A percentile compares a stretch with the other conserved stretches of the same genome.
Conservation (phyloP, 2,113 vertebrate species). For the Sturnira hondurensis region DNA sequence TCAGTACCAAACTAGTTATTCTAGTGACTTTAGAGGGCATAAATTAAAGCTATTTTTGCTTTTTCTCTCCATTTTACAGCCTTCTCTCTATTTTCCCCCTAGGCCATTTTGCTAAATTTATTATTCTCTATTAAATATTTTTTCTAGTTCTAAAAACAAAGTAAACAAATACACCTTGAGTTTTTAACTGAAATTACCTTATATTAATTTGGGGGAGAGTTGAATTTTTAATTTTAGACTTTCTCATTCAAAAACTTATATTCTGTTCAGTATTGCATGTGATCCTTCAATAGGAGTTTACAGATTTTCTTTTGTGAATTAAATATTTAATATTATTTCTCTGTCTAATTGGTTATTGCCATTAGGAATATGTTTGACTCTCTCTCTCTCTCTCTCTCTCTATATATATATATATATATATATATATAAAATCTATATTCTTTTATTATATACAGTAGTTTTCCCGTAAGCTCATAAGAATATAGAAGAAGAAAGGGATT, state of each 20-base stretch:
- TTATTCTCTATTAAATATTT: background rate
- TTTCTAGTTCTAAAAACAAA: background rate
- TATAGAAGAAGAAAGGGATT: background rate
- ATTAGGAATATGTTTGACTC: background rate
- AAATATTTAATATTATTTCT: background rate
- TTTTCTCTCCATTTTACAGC: background rate
- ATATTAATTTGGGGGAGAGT: background rate
- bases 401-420: background rate
- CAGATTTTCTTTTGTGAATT: background rate
- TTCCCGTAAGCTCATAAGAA: background rate
- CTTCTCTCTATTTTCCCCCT: background rate
- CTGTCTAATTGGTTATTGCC: background rate
- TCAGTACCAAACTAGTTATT: background rate
- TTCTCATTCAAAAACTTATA: background rate
- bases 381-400: too few relatives aligned
- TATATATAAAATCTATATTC: background rate
- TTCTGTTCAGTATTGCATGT: background rate
- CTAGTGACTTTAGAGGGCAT: background rate
- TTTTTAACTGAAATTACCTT: background rate
- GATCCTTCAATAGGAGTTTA: background rate
- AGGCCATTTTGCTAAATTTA: background rate
- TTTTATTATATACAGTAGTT: background rate
- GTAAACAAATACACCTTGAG: background rate
- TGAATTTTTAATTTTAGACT: background rate
- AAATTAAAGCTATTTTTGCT: background rate